Percentiles rank a stretch among this genome's conserved stretches.
phyloP scores from a whole-genome alignment of 2,113 vertebrate species.

The Phyllostomus hastatus region DNA sequence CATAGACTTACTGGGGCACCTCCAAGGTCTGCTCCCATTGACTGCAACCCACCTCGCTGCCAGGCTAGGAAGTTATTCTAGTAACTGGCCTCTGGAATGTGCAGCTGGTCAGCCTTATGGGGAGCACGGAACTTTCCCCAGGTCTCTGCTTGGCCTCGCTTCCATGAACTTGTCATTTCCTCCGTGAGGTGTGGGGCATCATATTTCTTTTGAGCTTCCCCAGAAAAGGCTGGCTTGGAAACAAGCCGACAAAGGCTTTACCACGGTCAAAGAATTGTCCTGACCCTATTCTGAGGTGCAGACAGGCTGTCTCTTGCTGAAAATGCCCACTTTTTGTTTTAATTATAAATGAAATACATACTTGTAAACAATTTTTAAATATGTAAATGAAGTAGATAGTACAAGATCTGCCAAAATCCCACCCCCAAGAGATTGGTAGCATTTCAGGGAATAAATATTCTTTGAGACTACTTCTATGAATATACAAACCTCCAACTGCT shows the following conservation, averaged over 20 bases:
- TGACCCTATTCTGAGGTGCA: neutral
- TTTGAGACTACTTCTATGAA: neutral
- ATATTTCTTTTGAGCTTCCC: neutral
- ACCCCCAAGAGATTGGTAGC: neutral
- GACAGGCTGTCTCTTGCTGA: neutral
- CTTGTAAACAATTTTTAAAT: neutral
- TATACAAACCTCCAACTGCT: neutral
- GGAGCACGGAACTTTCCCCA: neutral
- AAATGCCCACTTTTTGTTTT: neutral
- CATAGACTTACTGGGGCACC: neutral
- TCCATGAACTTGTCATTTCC: neutral
- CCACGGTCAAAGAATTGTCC: neutral
- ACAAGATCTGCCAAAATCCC: neutral
- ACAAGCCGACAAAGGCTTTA: neutral
- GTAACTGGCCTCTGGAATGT: slow-evolving; percentile 5
- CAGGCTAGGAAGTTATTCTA: neutral
- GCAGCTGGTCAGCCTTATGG: neutral
- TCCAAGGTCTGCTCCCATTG: neutral
- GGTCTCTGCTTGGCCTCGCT: neutral
- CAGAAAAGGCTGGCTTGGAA: neutral
- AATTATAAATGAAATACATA: slow-evolving; percentile 22
- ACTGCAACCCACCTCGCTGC: neutral
- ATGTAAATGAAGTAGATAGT: neutral
- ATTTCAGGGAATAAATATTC: neutral
- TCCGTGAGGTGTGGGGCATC: neutral